Conservation (phyloP, 2,113 vertebrate species). For the Notothenia coriiceps region DNA sequence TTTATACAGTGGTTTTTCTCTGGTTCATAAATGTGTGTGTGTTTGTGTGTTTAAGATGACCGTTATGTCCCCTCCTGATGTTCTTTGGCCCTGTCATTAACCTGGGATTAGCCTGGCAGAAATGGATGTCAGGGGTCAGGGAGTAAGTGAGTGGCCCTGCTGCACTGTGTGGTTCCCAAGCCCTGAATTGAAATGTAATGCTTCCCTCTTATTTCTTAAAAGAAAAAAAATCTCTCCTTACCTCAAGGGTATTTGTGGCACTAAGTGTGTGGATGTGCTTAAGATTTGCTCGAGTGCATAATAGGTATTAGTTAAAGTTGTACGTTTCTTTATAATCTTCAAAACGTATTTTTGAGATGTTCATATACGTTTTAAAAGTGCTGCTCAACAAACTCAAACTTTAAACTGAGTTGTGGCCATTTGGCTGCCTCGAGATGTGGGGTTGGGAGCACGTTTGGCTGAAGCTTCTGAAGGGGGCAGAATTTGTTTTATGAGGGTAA, state of each 20-base stretch:
- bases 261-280: conserved; percentile 3
- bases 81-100: conserved; percentile 67
- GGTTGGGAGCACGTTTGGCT: conserved; percentile 32
- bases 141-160: conserved; percentile 57
- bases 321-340: conserved; percentile 24
- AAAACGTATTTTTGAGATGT: conserved; percentile 18
- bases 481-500: conserved; percentile 85
- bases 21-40: conserved; percentile 10
- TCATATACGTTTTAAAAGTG: conserved; percentile 14
- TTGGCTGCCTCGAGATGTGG: conserved; percentile 33
- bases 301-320: conserved; percentile 13
- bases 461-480: conserved; percentile 74
- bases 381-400: conserved; percentile 34
- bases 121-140: conserved; percentile 62
- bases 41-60: conserved; percentile 41
- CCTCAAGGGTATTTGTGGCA: conserved; percentile 40
- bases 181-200: conserved; percentile 56
- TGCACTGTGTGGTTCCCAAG: conserved; percentile 46
- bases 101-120: conserved; percentile 69
- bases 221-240: conserved; percentile 28
- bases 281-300: conserved; percentile 6
- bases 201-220: conserved; percentile 29
- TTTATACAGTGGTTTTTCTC: not conserved
- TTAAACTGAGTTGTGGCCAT: conserved; percentile 35
- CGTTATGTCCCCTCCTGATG: conserved; percentile 36